Conservation (phyloP, 1,140 invertebrate species). For the Aricia agestis region DNA sequence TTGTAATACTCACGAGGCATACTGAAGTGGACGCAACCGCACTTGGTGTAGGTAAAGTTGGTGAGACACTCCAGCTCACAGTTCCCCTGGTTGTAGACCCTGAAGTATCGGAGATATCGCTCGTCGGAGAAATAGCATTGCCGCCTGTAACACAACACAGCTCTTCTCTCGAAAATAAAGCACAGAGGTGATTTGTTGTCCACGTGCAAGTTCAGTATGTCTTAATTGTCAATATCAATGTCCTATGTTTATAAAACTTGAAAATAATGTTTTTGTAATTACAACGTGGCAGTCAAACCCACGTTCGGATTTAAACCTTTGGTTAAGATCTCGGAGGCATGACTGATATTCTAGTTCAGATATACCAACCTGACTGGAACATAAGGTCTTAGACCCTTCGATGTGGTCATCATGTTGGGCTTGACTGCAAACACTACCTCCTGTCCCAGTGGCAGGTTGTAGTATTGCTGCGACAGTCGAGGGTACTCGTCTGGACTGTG, state of each 20-base stretch:
- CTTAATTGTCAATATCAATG: too few relatives aligned
- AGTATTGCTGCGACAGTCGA: constrained; percentile 76
- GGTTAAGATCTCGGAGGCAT: too few relatives aligned
- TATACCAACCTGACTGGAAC: constrained; percentile 58
- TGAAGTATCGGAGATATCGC: constrained; percentile 78
- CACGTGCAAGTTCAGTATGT: too few relatives aligned
- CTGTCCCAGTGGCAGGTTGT: constrained; percentile 76
- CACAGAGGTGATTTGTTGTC: too few relatives aligned
- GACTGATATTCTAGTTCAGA: not conserved
- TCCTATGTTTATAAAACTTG: too few relatives aligned
- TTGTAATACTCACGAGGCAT: constrained; percentile 78
- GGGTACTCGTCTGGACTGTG: constrained; percentile 79
- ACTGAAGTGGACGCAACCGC: constrained; percentile 81
- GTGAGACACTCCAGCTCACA: constrained; percentile 86
- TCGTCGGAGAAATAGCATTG: constrained; percentile 80
- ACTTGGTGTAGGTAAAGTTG: constrained; percentile 82
- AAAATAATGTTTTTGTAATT: too few relatives aligned
- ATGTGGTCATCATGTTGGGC: constrained; percentile 80
- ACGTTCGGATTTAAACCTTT: too few relatives aligned
- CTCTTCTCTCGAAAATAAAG: too few relatives aligned
- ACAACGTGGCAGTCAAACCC: too few relatives aligned
- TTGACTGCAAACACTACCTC: constrained; percentile 78
- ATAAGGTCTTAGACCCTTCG: constrained; percentile 72
- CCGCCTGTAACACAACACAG: constrained; percentile 50
- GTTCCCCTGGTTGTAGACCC: constrained; percentile 85